Base-by-base conservation (phyloP, 1,140 invertebrate genomes). In the Ditylenchus dipsaci region DNA sequence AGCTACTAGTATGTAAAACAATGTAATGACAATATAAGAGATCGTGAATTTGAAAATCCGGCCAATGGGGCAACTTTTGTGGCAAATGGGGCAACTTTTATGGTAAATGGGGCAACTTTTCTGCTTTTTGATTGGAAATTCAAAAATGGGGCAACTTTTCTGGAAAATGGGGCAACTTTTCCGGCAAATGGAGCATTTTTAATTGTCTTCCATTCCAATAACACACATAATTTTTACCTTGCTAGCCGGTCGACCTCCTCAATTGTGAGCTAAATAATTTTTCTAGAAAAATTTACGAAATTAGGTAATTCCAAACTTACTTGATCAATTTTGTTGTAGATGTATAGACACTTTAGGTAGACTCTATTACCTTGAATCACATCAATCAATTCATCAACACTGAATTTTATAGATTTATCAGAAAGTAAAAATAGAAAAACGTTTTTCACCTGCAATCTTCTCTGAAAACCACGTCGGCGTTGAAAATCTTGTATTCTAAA, bases 241-340 rank as follows among this genome's bases (percentile, higher is more conserved):
- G 95, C 95, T 82, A 98, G 89, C 79, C 91, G 87, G 85, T 98
- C 92, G 7, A 99, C 91, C 86, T 98, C 95, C 85, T 99, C 95
- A 26, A 53, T 53, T 19, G 49, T 53, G 8, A 38, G 33, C 33
- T 38, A 38, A 38, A 38, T 11, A 38, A 38, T 38, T 5, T 3
- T 38, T 38, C 3, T 11, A 38, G 33, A 38, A 11, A 38, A 5
- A 38, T 38, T 38, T 38, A 38, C 3, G 33, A 11, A 38, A 38
- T 5, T 5, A 3, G 11, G 11, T 5, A 38, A 38, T 3, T 3
- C 33, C 74, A 99, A 93, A 27, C 93, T 96, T 78, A 98, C 93
- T 86, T 97, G 94, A 90, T 99, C 95, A 77, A 99, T 96, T 88
- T 99, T 99, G 85, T 98, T 99, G 86, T 97, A 98, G 58, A 97